phyloP scores from a whole-genome alignment of 2,113 vertebrate species.

The Terrapene triunguis region DNA sequence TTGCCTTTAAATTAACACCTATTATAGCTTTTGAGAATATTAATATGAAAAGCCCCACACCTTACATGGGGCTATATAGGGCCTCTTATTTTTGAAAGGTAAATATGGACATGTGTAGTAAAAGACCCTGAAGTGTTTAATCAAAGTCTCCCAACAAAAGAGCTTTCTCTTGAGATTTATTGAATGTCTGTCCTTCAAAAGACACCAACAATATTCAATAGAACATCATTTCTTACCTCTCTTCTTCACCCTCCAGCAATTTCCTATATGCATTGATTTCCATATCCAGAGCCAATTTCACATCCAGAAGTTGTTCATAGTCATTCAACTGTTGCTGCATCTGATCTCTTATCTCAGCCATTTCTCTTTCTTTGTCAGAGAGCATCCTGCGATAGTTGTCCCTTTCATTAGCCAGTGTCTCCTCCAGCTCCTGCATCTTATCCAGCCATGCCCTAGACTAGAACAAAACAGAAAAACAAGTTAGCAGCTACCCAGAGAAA shows the following conservation, averaged over 20 bases:
- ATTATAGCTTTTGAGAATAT: too few species aligned
- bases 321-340: constrained; percentile 90
- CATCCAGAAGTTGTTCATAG: constrained; percentile 91
- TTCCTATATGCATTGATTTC: constrained; percentile 94
- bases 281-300: constrained; percentile 93
- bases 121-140: not conserved
- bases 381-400: constrained; percentile 80
- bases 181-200: not conserved
- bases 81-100: not conserved
- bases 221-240: constrained; percentile 81
- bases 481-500: not conserved
- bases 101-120: not conserved
- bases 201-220: not conserved
- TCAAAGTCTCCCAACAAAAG: not conserved
- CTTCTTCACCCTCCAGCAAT: constrained; percentile 92
- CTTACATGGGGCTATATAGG: not conserved
- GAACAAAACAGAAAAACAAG: not conserved
- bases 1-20: too few species aligned
- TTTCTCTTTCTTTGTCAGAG: constrained; percentile 86
- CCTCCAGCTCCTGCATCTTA: constrained; percentile 87
- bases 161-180: not conserved
- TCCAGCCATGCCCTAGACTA: constrained; percentile 88
- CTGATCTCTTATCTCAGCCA: constrained; percentile 82
- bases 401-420: constrained; percentile 83
- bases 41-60: not conserved